Percentiles rank a stretch among this genome's conserved stretches.
These are phyloP conservation scores for Phrynosoma platyrhinos DNA, from an alignment of 2,113 vertebrate species.

Conservation along the genomic window DNA sequence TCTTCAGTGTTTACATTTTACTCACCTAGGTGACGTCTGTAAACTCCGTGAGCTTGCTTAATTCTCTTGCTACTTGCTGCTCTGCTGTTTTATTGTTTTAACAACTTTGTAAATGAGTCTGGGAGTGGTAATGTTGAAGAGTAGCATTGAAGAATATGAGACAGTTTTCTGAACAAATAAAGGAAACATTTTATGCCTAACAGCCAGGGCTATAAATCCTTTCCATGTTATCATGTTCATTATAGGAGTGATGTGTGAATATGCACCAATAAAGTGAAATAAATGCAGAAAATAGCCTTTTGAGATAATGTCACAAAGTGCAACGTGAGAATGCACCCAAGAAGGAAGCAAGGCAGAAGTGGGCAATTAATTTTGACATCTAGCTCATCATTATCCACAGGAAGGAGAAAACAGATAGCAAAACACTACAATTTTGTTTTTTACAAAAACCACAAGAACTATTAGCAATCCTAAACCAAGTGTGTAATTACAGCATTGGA, in stretches of 20 bases:
- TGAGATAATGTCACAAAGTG: not conserved
- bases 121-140: not conserved
- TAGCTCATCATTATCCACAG: too few relatives aligned
- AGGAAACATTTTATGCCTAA: not conserved
- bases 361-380: not conserved
- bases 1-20: too few relatives aligned
- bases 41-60: not conserved
- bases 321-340: not conserved
- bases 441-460: too few relatives aligned
- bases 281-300: not conserved
- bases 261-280: not conserved
- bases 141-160: too few relatives aligned
- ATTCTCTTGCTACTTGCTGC: not conserved
- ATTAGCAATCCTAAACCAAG: too few relatives aligned
- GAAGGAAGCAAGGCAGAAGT: not conserved
- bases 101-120: not conserved
- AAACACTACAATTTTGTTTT: not conserved
- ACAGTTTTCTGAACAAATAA: not conserved
- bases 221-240: not conserved
- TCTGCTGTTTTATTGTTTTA: not conserved
- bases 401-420: not conserved
- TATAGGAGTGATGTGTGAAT: not conserved
- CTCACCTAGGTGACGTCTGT: too few relatives aligned
- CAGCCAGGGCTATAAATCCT: not conserved
- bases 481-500: too few relatives aligned